Percentiles rank a stretch among this genome's conserved stretches.
Conservation (phyloP, 2,113 vertebrate genomes). For the Dipodomys merriami region DNA sequence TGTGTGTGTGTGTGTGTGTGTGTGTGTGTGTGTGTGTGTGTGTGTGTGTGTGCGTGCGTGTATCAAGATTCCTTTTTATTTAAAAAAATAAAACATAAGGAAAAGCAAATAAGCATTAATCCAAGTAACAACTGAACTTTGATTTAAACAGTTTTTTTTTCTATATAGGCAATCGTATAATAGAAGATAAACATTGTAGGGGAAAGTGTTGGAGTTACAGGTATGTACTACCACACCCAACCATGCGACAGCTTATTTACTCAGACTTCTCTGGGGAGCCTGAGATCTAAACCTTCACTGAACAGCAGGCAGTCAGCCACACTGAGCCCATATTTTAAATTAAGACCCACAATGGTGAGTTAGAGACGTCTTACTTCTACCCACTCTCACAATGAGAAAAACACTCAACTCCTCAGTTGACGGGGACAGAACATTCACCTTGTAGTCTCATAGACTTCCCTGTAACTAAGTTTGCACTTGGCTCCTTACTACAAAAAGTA, state of each 20-base stretch:
- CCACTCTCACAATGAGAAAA: not conserved
- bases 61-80: not conserved
- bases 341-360: too few relatives aligned
- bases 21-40: too few relatives aligned
- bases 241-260: not conserved
- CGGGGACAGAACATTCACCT: constrained; percentile 10
- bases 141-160: not conserved
- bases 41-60: too few relatives aligned
- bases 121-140: constrained; percentile 19
- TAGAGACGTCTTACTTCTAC: not conserved
- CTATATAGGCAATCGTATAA: not conserved
- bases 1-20: too few relatives aligned
- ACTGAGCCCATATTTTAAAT: not conserved
- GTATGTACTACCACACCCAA: too few relatives aligned
- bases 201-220: not conserved
- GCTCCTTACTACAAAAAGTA: constrained; percentile 10
- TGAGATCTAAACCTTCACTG: rapidly evolving
- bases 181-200: constrained; percentile 23
- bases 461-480: not conserved
- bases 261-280: not conserved
- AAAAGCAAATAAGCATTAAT: constrained; percentile 1
- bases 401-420: not conserved
- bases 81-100: constrained; percentile 9
- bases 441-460: not conserved
- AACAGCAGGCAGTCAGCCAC: not conserved